Base-by-base conservation (phyloP, 1,140 invertebrate species). In the Drosophila obscura region DNA sequence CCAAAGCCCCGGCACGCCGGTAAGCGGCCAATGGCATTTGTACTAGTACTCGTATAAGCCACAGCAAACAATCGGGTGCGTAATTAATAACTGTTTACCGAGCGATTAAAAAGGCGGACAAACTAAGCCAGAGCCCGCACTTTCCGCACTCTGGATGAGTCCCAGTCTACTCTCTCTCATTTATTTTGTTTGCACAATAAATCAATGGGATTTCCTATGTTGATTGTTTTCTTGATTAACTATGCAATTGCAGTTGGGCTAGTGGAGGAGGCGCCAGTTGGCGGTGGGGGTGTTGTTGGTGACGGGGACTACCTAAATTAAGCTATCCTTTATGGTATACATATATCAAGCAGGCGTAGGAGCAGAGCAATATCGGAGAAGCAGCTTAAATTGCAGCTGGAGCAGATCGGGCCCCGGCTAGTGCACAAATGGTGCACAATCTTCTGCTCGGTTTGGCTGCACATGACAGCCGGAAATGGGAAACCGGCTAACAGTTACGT, bases 11-110 rank as follows among this genome's bases (percentile, higher is more conserved):
- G 43, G 46, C 28, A 62, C 28, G 60, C 53, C 79, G 75, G 74
- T 75, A 73, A 73, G 77, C 19, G 46, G 55, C 50, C 62, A 59
- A 46, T 65, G 59, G 62, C 58, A 77, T 80, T 84, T 73, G 35
- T 19, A 1, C 19, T 1, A 19, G 75, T 24, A 4, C 22, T 24
- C 4, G 22, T 66, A 24, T 62, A 87, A 85, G 82, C 82, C 61
- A 48, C 43, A 53, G 53, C 60, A 60, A 72, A 72, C 64, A 65
- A 56, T 71, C 69, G 61, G 65, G 26, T 35, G 56, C 44, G 49
- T 81, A 87, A 87, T 87, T 87, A 87, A 87, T 87, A 88, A 88
- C 83, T 88, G 83, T 88, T 87, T 87, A 73, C 79, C 72, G 52
- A 78, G 43, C 56, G 84, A 85, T 87, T 85, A 78, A 82, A 75